Conservation (phyloP, 2,113 vertebrate genomes). For the Myocastor coypus region DNA sequence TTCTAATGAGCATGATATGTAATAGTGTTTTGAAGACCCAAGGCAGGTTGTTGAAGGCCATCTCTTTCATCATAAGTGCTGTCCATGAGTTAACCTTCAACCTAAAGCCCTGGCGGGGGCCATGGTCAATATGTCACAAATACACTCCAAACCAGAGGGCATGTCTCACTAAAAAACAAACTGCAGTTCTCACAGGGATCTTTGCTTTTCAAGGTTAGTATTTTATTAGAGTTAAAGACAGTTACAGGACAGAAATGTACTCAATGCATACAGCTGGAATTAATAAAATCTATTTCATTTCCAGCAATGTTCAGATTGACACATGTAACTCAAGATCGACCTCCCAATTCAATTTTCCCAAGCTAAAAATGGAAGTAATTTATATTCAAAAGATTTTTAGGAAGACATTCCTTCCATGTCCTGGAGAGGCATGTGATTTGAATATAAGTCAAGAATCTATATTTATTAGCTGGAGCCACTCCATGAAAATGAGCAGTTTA, state of each 20-base stretch:
- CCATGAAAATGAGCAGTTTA: not conserved
- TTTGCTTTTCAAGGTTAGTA: slow-evolving; percentile 34
- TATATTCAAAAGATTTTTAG: slow-evolving; percentile 22
- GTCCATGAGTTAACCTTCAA: slow-evolving; percentile 52
- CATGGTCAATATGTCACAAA: not conserved
- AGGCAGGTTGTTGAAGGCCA: not conserved
- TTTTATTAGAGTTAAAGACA: slow-evolving; percentile 19
- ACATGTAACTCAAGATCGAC: not conserved
- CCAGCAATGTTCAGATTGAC: not conserved
- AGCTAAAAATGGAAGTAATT: not conserved
- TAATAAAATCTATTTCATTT: slow-evolving; percentile 21
- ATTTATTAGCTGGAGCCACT: not conserved
- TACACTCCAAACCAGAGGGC: not conserved
- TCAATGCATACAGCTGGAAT: not conserved
- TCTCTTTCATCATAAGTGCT: not conserved
- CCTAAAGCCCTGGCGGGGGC: not conserved
- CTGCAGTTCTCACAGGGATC: not conserved
- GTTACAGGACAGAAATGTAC: not conserved
- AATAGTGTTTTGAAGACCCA: not conserved
- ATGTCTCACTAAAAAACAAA: not conserved
- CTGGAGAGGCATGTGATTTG: not conserved
- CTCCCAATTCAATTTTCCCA: not conserved
- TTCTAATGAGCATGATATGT: slow-evolving; percentile 22
- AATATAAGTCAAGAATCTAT: slow-evolving; percentile 4
- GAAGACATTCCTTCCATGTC: slow-evolving; percentile 42